These are phyloP conservation scores for Zophobas morio DNA, from an alignment of 1,140 invertebrate genomes.

Conservation along the genomic window DNA sequence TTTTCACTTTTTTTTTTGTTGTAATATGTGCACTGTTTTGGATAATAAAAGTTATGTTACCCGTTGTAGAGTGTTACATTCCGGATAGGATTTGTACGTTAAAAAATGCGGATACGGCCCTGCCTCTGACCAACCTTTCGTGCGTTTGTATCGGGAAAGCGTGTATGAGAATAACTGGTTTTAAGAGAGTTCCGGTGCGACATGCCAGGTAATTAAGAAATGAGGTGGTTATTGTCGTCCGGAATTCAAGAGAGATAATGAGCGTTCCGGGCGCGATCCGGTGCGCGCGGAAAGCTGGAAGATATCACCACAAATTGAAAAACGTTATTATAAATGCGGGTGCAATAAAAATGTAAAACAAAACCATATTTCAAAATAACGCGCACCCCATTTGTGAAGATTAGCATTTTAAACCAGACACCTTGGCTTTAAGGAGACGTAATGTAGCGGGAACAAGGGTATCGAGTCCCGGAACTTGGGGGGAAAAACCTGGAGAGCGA, in stretches of 20 bases:
- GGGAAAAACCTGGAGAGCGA: constrained; percentile 28
- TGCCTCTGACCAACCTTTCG: too few relatives aligned
- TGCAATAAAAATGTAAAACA: constrained; percentile 69
- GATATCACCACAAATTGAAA: constrained; percentile 64
- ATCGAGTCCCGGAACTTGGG: constrained; percentile 42
- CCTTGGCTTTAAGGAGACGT: constrained; percentile 65
- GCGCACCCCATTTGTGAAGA: constrained; percentile 68
- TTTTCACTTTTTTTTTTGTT: too few relatives aligned
- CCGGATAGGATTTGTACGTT: too few relatives aligned
- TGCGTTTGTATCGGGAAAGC: too few relatives aligned
- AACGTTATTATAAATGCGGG: constrained; percentile 67
- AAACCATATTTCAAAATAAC: constrained; percentile 68
- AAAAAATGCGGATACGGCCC: too few relatives aligned
- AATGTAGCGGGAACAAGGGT: constrained; percentile 55
- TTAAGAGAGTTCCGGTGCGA: constrained; percentile 3
- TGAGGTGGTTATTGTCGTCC: not conserved
- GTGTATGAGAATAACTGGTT: not conserved
- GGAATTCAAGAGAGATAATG: constrained; percentile 20
- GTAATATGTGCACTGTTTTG: too few relatives aligned
- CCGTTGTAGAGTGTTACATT: too few relatives aligned
- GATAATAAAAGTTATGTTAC: too few relatives aligned
- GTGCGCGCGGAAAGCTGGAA: constrained; percentile 41
- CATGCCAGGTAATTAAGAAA: constrained; percentile 14
- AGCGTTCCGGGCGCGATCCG: constrained; percentile 15
- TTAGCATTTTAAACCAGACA: constrained; percentile 69